These are phyloP conservation scores for Acanthaster planci DNA, from an alignment of 35 echinoderm and acorn worm genomes.

Conservation along the genomic window DNA sequence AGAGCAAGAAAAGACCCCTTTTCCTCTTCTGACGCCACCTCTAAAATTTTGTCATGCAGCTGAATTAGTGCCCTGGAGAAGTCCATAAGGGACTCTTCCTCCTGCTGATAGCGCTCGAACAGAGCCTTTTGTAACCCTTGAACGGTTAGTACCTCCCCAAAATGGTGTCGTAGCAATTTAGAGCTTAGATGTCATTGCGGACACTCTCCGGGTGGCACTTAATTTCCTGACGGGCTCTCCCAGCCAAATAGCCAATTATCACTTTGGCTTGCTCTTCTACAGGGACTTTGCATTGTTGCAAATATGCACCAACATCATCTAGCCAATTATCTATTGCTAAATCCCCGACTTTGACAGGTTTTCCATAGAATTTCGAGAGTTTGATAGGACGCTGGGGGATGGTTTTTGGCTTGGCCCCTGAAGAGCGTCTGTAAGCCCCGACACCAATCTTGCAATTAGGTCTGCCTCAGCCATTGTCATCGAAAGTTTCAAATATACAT, in stretches of 20 bases:
- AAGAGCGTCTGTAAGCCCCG: no score
- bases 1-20: neutral
- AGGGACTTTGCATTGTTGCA: neutral
- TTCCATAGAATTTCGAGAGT: no score
- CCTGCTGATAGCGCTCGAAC: neutral
- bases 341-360: no score
- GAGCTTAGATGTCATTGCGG: neutral
- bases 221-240: neutral
- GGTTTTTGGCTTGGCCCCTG: no score
- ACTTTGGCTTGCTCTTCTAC: neutral
- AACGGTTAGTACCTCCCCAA: neutral
- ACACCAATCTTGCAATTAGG: no score
- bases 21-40: neutral
- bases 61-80: neutral
- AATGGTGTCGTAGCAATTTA: neutral
- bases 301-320: no score
- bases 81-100: constrained; percentile 15
- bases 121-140: neutral
- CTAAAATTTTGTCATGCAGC: neutral
- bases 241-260: neutral
- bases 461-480: no score
- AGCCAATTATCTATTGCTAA: no score
- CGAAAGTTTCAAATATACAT: no score
- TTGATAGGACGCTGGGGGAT: no score
- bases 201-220: neutral